Percentiles rank a stretch among this genome's conserved stretches.
Evolutionary conservation across 2,888 invertebrate species (phyloP).

Genomic region (Drepana falcataria): DNA sequence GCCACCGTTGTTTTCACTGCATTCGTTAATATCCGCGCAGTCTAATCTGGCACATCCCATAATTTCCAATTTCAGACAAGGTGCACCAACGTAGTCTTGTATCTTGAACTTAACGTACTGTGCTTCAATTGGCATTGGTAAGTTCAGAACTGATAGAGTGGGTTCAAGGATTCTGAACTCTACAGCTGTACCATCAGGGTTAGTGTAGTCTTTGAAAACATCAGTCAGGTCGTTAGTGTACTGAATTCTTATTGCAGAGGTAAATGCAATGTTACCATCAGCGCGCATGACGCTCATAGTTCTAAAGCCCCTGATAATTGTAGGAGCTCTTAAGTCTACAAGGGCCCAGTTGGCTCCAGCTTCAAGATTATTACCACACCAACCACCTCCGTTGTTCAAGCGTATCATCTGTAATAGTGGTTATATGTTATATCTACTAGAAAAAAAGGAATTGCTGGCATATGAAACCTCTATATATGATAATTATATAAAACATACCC

Average conservation of each 20-base stretch:
- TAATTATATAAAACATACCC: conserved; percentile 70
- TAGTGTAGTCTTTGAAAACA: conserved; percentile 92
- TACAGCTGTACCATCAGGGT: conserved; percentile 94
- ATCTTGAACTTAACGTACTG: conserved; percentile 92
- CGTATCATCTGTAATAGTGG: conserved; percentile 83
- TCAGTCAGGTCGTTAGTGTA: conserved; percentile 94
- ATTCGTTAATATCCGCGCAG: conserved; percentile 93
- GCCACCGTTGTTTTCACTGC: conserved; percentile 90
- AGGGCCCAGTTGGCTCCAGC: conserved; percentile 93
- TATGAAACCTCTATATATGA: conserved; percentile 13
- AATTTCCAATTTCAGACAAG: conserved; percentile 92
- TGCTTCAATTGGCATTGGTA: conserved; percentile 94
- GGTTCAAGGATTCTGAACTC: conserved; percentile 94
- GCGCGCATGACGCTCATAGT: conserved; percentile 92
- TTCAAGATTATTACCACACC: conserved; percentile 93
- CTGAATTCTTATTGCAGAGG: conserved; percentile 92
- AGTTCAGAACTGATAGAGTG: conserved; percentile 92
- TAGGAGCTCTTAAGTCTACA: conserved; percentile 92
- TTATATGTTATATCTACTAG: not conserved
- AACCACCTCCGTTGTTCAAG: conserved; percentile 89
- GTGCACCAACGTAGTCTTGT: conserved; percentile 91
- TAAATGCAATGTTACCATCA: conserved; percentile 91
- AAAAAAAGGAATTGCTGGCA: not conserved
- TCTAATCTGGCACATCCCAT: conserved; percentile 96
- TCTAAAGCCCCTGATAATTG: conserved; percentile 92